Evolutionary conservation across 92 coral and sea anemone genomes (phyloP), one percentile per base, ranked within the genome.

Genomic region (Plumapathes pennacea): DNA sequence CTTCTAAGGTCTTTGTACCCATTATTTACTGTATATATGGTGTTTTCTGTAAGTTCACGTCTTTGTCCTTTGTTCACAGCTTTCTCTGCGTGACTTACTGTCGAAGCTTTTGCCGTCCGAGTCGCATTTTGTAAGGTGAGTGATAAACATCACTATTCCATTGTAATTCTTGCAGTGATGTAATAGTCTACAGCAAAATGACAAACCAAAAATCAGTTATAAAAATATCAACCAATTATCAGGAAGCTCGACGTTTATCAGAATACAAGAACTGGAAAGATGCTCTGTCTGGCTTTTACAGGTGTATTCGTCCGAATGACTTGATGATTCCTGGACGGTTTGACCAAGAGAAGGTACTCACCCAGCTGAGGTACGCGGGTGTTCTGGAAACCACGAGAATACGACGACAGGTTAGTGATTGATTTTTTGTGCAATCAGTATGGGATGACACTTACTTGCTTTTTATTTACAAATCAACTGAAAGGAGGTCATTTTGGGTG

Each of bases 111-210:
- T 78, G 8, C 90, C 88, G 8, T 51, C 94, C 3, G 86, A 84
- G 34, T 86, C 98, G n/a, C 98, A 92, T 59, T 92, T 92, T 66
- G 98, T 92, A 45, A 69, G 98, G 98, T 92, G 64, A 63, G 90
- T 57, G 20, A 15, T 34, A n/a, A 34, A n/a, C n/a, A 8, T 34
- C 40, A 34, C n/a, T 34, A 34, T 34, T 34, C 40, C 40, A n/a
- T 8, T 34, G 40, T 34, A 34, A n/a, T 34, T 34, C n/a, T n/a
- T n/a, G 8, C 40, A 34, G 40, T 34, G 40, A 8, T 34, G 40
- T 8, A 34, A 8, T 34, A 8, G 8, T 8, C 40, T 34, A 34
- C 2, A 13, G 2, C 7, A 3, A 13, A 28, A 5, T 5, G n/a
- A 51, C 3, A 25, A 11, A 25, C 9, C 8, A 10, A 34, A 3